Conservation (phyloP, 2,797 vertebrate genomes). For the Uromys caudimaculatus region DNA sequence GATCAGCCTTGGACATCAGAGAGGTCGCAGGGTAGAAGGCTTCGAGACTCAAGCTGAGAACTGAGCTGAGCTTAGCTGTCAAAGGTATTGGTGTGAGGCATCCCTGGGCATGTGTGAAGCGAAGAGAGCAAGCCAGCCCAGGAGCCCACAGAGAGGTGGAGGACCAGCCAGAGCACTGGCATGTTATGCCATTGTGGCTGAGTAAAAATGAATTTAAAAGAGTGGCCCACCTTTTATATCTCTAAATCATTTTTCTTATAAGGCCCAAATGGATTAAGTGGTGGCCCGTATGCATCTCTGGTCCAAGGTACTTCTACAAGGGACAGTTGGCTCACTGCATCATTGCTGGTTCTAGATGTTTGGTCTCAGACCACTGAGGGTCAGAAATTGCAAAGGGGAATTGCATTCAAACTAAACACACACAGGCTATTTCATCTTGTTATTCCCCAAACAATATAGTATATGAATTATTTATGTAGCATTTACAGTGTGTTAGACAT, state of each 20-base stretch:
- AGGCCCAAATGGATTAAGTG: not conserved
- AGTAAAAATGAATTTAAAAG: not conserved
- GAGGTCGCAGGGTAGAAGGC: not conserved
- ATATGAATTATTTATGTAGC: not conserved
- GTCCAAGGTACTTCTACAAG: not conserved
- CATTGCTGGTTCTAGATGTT: not conserved
- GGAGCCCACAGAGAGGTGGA: not conserved
- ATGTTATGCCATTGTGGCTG: not conserved
- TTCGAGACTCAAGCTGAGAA: not conserved
- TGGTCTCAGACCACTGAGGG: not conserved
- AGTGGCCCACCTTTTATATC: not conserved
- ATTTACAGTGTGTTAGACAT: not conserved
- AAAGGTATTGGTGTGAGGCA: not conserved
- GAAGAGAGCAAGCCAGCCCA: not conserved
- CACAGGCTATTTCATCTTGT: not conserved
- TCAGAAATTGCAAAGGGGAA: not conserved
- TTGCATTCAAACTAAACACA: not conserved
- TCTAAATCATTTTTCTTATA: not conserved
- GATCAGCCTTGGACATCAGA: not conserved
- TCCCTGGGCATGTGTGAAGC: not conserved
- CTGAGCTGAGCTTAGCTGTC: not conserved
- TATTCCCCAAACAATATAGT: not conserved
- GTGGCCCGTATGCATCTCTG: not conserved
- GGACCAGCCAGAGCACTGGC: not conserved
- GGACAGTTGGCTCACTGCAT: not conserved